Conservation (phyloP, 2,888 invertebrate species). For the Sesia bembeciformis region DNA sequence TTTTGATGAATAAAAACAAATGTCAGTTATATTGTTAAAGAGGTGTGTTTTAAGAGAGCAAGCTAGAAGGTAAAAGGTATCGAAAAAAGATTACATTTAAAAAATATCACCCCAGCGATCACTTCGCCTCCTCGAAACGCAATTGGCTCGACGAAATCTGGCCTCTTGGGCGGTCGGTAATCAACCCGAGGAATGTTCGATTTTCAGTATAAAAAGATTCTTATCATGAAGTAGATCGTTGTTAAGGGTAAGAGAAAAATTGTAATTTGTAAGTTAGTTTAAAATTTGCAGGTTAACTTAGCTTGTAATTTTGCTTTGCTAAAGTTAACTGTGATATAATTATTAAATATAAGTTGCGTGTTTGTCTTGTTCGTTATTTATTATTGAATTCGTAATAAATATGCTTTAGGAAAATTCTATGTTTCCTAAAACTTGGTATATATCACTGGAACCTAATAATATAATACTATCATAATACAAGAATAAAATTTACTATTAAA, state of each 20-base stretch:
- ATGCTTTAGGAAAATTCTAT: too few species aligned
- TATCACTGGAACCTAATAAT: too few species aligned
- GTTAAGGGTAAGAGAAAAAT: constrained; percentile 53
- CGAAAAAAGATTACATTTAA: constrained; percentile 73
- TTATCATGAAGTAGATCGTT: constrained; percentile 57
- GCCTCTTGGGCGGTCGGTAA: constrained; percentile 66
- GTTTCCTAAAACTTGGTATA: too few species aligned
- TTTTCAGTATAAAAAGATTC: constrained; percentile 64
- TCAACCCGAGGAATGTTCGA: constrained; percentile 59
- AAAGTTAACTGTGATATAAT: too few species aligned
- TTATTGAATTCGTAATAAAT: too few species aligned
- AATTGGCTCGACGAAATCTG: constrained; percentile 64
- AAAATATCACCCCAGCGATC: constrained; percentile 71
- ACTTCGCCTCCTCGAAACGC: constrained; percentile 60
- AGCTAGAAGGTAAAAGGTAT: constrained; percentile 40
- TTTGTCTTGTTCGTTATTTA: too few species aligned
- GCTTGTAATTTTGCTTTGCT: too few species aligned
- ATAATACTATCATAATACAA: too few species aligned
- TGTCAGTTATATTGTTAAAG: not conserved
- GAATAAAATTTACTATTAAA: too few species aligned
- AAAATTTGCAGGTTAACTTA: too few species aligned
- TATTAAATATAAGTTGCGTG: too few species aligned
- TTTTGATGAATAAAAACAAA: too few species aligned
- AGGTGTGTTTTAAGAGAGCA: constrained; percentile 4
- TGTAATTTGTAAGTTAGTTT: constrained; percentile 36